These are phyloP conservation scores for Toxotes lorentzi DNA, from an alignment of 2,797 vertebrate species.

Conservation along the genomic window DNA sequence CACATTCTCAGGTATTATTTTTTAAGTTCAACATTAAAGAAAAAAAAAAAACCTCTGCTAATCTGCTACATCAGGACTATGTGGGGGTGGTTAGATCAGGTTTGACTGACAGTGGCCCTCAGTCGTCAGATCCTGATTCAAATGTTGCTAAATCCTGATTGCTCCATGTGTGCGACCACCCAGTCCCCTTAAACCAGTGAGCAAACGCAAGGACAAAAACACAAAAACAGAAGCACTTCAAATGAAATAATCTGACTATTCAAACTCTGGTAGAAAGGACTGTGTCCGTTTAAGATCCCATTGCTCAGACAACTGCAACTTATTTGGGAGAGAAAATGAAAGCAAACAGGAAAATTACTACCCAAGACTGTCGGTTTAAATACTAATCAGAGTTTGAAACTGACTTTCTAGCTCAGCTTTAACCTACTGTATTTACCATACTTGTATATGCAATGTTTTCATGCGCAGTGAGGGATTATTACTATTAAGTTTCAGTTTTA, in stretches of 20 bases:
- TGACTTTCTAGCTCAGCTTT: background rate
- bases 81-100: too few relatives aligned
- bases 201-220: too few relatives aligned
- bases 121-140: background rate
- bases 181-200: too few relatives aligned
- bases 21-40: background rate
- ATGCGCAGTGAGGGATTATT: background rate
- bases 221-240: background rate
- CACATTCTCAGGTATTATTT: background rate
- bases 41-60: background rate
- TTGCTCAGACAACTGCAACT: too few relatives aligned
- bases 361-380: too few relatives aligned
- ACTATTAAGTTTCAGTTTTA: background rate
- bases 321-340: too few relatives aligned
- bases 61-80: too few relatives aligned
- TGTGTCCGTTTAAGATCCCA: background rate
- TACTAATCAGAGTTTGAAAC: too few relatives aligned
- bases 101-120: background rate
- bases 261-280: background rate
- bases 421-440: background rate
- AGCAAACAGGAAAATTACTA: too few relatives aligned
- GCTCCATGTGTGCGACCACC: background rate
- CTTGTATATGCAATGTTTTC: background rate
- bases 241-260: background rate
- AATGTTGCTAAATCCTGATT: background rate